phyloP scores from a whole-genome alignment of 2,113 vertebrate genomes.

The Conger conger region DNA sequence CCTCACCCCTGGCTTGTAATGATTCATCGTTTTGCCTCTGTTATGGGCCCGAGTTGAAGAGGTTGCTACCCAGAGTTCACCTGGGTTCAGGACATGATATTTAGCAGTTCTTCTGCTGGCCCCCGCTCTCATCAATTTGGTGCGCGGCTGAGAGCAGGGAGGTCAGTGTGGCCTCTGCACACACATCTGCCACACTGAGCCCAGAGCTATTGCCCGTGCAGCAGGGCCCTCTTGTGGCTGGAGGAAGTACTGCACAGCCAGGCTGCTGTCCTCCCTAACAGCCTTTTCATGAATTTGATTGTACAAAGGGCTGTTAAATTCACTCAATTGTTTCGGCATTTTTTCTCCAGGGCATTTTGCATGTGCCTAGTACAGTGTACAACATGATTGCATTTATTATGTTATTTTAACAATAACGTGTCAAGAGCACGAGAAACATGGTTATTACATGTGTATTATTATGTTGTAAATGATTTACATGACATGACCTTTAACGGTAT shows the following conservation, averaged over 20 bases:
- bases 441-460: background rate
- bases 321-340: background rate
- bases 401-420: background rate
- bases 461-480: background rate
- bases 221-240: constrained; percentile 68
- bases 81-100: constrained; percentile 59
- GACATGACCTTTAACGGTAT: background rate
- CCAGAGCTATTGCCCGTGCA: constrained; percentile 56
- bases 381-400: background rate
- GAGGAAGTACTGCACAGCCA: constrained; percentile 1
- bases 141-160: background rate
- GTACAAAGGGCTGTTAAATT: background rate
- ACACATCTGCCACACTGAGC: background rate
- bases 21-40: constrained; percentile 59
- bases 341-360: background rate
- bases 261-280: background rate
- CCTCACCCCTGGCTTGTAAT: constrained; percentile 58
- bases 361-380: background rate
- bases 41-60: constrained; percentile 51
- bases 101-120: constrained; percentile 25
- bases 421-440: background rate
- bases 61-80: constrained; percentile 56
- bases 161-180: background rate
- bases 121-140: constrained; percentile 18
- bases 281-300: background rate